Percentiles rank a stretch among this genome's conserved stretches.
phyloP scores from a whole-genome alignment of 2,888 invertebrate genomes.

The Horisme vitalbata region DNA sequence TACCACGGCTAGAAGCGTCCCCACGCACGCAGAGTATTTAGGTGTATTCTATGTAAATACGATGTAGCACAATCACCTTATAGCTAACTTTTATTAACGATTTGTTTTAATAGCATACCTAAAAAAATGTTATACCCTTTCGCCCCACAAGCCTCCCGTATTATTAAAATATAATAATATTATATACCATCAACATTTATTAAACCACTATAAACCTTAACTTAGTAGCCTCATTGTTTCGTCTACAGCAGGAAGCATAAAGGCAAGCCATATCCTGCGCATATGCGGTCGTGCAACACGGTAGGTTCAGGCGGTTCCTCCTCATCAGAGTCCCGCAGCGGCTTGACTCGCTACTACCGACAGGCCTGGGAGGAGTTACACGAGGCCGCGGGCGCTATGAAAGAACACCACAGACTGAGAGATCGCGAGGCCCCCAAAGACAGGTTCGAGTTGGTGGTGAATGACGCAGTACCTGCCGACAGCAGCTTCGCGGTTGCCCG shows the following conservation, averaged over 20 bases:
- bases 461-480: conserved; percentile 82
- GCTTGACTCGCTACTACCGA: conserved; percentile 93
- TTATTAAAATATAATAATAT: too few relatives aligned
- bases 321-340: conserved; percentile 91
- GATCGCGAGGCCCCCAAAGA: conserved; percentile 13
- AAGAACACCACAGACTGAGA: conserved; percentile 42
- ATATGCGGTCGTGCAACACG: conserved; percentile 94
- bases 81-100: too few relatives aligned
- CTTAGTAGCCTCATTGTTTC: too few relatives aligned
- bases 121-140: too few relatives aligned
- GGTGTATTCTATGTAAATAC: too few relatives aligned
- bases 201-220: too few relatives aligned
- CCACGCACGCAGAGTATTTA: too few relatives aligned
- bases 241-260: conserved; percentile 72
- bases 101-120: too few relatives aligned
- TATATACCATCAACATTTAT: too few relatives aligned
- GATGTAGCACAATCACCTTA: too few relatives aligned
- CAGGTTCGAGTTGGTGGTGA: conserved; percentile 88
- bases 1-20: too few relatives aligned
- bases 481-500: conserved; percentile 79
- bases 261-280: conserved; percentile 92
- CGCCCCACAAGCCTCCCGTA: too few relatives aligned
- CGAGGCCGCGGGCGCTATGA: conserved; percentile 88
- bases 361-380: conserved; percentile 97
- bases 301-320: conserved; percentile 95